phyloP scores from a whole-genome alignment of 1,140 invertebrate species.

The Heliconius nattereri region DNA sequence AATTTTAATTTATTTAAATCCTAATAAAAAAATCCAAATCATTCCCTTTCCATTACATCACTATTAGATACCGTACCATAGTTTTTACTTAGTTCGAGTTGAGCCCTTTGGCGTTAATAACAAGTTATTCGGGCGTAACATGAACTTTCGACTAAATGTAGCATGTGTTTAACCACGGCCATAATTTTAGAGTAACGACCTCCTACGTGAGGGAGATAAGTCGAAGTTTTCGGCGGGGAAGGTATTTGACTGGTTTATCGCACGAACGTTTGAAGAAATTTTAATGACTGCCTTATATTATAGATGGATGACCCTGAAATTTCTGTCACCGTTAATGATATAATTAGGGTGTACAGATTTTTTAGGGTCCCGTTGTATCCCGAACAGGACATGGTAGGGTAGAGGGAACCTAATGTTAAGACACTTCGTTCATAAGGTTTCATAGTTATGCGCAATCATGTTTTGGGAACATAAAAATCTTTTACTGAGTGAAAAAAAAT shows the following conservation, averaged over 20 bases:
- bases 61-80: background rate
- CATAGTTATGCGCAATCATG: no score
- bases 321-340: background rate
- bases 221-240: conserved; percentile 69
- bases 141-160: conserved; percentile 78
- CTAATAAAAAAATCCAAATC: background rate
- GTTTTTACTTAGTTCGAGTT: conserved; percentile 10
- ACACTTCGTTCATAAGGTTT: no score
- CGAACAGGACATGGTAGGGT: no score
- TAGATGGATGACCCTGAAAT: background rate
- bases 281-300: conserved; percentile 57
- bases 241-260: conserved; percentile 71
- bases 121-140: conserved; percentile 72
- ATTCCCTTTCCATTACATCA: background rate
- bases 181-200: conserved; percentile 76
- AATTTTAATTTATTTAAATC: no score
- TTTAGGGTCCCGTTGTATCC: no score
- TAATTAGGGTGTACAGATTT: background rate
- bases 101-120: conserved; percentile 56
- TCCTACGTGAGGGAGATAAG: conserved; percentile 76
- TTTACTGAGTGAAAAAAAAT: no score
- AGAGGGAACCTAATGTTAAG: no score
- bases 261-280: conserved; percentile 73
- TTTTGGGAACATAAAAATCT: no score
- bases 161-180: conserved; percentile 77